phyloP scores from a whole-genome alignment of 2,888 invertebrate species.

The Suillia variegata region DNA sequence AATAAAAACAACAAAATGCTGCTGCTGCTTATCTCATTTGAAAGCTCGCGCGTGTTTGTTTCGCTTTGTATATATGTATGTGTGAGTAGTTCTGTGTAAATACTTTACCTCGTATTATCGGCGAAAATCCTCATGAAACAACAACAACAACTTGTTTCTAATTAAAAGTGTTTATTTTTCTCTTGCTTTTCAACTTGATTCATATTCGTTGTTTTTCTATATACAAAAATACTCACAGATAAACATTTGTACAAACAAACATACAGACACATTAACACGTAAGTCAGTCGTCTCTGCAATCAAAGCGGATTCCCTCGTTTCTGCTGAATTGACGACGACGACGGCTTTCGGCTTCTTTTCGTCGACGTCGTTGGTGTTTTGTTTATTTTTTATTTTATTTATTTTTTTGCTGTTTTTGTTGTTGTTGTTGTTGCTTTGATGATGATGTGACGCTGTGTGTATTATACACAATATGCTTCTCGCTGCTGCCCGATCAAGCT shows the following conservation, averaged over 20 bases:
- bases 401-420: no score
- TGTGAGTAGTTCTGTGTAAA: not conserved
- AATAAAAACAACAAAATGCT: not conserved
- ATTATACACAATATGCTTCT: no score
- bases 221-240: conserved; percentile 7
- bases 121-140: not conserved
- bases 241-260: conserved; percentile 19
- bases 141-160: conserved; percentile 9
- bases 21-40: not conserved
- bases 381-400: no score
- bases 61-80: not conserved
- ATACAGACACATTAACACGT: no score
- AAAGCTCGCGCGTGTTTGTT: not conserved
- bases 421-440: no score
- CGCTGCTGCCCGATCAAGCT: no score
- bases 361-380: conserved; percentile 25
- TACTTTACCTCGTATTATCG: conserved; percentile 1
- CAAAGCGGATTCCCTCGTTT: conserved; percentile 55
- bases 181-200: conserved; percentile 7
- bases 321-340: conserved; percentile 46
- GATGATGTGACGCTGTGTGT: conserved; percentile 44
- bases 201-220: conserved; percentile 1
- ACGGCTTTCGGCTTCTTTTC: conserved; percentile 27
- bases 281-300: not conserved
- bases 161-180: not conserved